Percentiles rank a stretch among this genome's conserved stretches.
Evolutionary conservation across 2,888 invertebrate species (phyloP).

Genomic region (Antheraea yamamai): DNA sequence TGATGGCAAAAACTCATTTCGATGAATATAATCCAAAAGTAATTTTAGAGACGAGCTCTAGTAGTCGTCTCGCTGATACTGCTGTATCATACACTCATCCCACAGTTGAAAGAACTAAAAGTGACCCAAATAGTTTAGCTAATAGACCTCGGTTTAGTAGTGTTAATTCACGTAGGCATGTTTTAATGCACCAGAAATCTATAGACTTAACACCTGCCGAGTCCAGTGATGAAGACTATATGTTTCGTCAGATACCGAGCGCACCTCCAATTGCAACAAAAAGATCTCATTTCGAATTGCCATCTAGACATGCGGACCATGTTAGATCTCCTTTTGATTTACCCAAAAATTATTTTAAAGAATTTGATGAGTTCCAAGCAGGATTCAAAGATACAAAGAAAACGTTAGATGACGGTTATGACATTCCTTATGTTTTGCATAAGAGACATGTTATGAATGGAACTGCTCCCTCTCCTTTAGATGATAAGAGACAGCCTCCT

Average conservation of each 20-base stretch:
- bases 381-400: conserved; percentile 78
- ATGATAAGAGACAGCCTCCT: conserved; percentile 68
- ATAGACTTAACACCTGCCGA: conserved; percentile 92
- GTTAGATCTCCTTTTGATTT: conserved; percentile 86
- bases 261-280: conserved; percentile 87
- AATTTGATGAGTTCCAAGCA: conserved; percentile 83
- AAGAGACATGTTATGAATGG: conserved; percentile 94
- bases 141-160: conserved; percentile 87
- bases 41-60: conserved; percentile 79
- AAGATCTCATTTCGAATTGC: conserved; percentile 86
- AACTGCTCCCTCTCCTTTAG: conserved; percentile 84
- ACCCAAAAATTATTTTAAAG: conserved; percentile 87
- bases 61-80: conserved; percentile 75
- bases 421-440: conserved; percentile 92
- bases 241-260: conserved; percentile 88
- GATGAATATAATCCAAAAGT: conserved; percentile 88
- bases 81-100: conserved; percentile 84
- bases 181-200: conserved; percentile 92
- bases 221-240: conserved; percentile 91
- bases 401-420: conserved; percentile 81
- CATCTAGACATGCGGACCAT: conserved; percentile 80
- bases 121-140: conserved; percentile 91
- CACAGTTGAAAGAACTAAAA: conserved; percentile 91
- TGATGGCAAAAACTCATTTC: conserved; percentile 85
- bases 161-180: conserved; percentile 88